Conservation (phyloP, 2,888 invertebrate species). For the Dendrolimus houi region DNA sequence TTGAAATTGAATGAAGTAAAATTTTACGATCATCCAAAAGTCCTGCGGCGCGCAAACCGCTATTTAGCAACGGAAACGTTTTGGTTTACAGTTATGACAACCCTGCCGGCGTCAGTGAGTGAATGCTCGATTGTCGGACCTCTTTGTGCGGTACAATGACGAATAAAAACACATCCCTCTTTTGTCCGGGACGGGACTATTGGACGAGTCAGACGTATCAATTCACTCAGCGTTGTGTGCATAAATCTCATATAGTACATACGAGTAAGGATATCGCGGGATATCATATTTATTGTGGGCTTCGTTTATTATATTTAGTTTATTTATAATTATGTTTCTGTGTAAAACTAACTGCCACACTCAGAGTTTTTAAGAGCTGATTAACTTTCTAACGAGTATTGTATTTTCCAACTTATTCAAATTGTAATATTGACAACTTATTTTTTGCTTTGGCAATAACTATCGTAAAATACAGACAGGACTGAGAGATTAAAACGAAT, state of each 20-base stretch:
- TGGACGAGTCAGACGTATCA: conserved; percentile 32
- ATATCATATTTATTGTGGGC: too few species aligned
- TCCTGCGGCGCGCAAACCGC: conserved; percentile 6
- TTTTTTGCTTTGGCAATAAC: too few species aligned
- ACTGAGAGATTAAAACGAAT: too few species aligned
- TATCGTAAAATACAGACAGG: too few species aligned
- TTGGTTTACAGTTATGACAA: conserved; percentile 26
- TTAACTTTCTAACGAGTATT: too few species aligned
- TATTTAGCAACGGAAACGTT: conserved; percentile 16
- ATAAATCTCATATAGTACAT: conserved; percentile 1
- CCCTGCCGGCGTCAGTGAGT: conserved; percentile 35
- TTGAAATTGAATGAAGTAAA: too few species aligned
- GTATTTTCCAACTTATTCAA: too few species aligned
- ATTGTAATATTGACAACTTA: too few species aligned
- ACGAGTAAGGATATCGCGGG: background rate
- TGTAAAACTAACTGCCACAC: too few species aligned
- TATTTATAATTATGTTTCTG: too few species aligned
- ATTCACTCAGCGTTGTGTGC: conserved; percentile 25
- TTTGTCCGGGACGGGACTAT: conserved; percentile 37
- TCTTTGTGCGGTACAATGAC: conserved; percentile 54
- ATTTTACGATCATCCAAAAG: background rate
- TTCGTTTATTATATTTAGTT: too few species aligned
- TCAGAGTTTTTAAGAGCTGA: too few species aligned
- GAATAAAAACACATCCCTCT: conserved; percentile 60
- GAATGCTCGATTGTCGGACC: conserved; percentile 51